phyloP scores from a whole-genome alignment of 2,888 invertebrate genomes.

The Agonopterix arenella region DNA sequence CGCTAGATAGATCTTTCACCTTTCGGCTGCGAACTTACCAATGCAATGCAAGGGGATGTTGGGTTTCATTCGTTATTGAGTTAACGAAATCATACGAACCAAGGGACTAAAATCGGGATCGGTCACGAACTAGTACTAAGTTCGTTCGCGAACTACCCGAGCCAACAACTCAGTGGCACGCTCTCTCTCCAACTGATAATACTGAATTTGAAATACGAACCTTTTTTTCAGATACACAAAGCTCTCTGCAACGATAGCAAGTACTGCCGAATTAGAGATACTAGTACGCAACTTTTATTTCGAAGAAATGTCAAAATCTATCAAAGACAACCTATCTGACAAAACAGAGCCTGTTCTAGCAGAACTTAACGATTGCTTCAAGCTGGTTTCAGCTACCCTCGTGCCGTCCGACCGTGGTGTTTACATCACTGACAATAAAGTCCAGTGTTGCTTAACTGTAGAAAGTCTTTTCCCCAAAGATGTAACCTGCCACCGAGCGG shows the following conservation, averaged over 20 bases:
- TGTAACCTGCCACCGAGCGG: conserved; percentile 78
- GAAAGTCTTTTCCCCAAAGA: conserved; percentile 78
- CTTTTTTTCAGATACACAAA: conserved; percentile 80
- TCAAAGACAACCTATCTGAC: conserved; percentile 65
- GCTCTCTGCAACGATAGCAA: conserved; percentile 87
- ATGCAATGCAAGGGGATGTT: too few relatives aligned
- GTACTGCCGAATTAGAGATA: conserved; percentile 84
- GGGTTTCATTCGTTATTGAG: too few relatives aligned
- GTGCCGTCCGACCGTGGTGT: conserved; percentile 73
- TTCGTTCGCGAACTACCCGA: too few relatives aligned
- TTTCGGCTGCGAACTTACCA: too few relatives aligned
- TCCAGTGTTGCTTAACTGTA: conserved; percentile 53
- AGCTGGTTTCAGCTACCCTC: conserved; percentile 70
- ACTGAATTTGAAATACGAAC: too few relatives aligned
- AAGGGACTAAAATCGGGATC: too few relatives aligned
- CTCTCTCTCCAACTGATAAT: too few relatives aligned
- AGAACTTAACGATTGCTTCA: conserved; percentile 76
- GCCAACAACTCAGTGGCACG: too few relatives aligned
- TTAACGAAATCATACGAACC: too few relatives aligned
- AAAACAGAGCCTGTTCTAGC: conserved; percentile 66
- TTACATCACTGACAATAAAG: conserved; percentile 63
- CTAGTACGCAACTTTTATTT: conserved; percentile 86
- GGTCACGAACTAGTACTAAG: too few relatives aligned
- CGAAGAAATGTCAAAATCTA: conserved; percentile 87
- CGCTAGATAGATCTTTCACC: too few relatives aligned